These are phyloP conservation scores for Platerodrilus igneus DNA, from an alignment of 2,888 invertebrate genomes.

Conservation along the genomic window DNA sequence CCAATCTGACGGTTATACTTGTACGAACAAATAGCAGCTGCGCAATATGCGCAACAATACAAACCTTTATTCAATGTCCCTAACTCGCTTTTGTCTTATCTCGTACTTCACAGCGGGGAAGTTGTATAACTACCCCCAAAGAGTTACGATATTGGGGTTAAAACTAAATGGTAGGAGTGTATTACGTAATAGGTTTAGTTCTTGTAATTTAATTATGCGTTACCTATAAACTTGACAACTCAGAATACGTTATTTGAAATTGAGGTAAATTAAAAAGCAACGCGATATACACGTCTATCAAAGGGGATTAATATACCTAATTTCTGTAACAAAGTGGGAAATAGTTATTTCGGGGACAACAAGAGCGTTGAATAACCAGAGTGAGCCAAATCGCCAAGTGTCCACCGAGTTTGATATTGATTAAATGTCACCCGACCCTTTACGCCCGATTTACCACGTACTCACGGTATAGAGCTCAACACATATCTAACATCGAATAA, in stretches of 20 bases:
- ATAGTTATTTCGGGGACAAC: conserved; percentile 28
- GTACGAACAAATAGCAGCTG: too few relatives aligned
- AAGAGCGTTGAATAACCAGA: conserved; percentile 29
- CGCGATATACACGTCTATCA: too few relatives aligned
- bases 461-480: conserved; percentile 30
- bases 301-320: too few relatives aligned
- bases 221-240: too few relatives aligned
- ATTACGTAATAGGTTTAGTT: conserved; percentile 47
- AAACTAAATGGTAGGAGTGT: conserved; percentile 43
- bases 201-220: conserved; percentile 23
- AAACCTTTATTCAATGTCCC: conserved; percentile 39
- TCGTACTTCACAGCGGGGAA: conserved; percentile 33
- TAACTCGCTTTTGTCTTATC: conserved; percentile 38
- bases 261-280: conserved; percentile 12
- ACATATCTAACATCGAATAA: conserved; percentile 21
- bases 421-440: conserved; percentile 45
- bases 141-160: conserved; percentile 34
- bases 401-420: conserved; percentile 43
- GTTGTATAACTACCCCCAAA: conserved; percentile 30
- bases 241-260: too few relatives aligned
- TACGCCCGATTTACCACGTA: conserved; percentile 45
- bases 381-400: conserved; percentile 35
- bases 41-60: conserved; percentile 34
- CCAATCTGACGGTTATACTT: conserved; percentile 27
- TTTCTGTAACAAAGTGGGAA: too few relatives aligned